Evolutionary conservation across 2,113 vertebrate species (phyloP).

Genomic region (Puntigrus tetrazona): DNA sequence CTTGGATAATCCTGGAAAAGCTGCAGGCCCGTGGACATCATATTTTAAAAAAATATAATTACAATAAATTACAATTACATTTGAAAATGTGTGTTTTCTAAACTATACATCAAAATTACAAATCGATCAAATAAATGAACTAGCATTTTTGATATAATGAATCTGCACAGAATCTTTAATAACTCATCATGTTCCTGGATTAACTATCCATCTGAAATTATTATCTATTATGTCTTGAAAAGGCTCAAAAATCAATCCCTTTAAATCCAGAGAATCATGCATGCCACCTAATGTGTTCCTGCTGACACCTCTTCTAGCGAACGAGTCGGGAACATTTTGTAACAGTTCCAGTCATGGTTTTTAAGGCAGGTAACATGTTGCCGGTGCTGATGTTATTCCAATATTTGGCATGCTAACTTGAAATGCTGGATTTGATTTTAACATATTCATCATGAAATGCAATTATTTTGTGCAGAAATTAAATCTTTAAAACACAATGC

Average conservation of each 20-base stretch:
- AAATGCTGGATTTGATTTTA: not conserved
- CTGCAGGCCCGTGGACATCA: not conserved
- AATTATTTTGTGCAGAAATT: not conserved
- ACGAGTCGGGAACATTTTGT: slow-evolving; percentile 27
- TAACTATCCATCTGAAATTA: slow-evolving; percentile 18
- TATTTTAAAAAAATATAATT: not conserved
- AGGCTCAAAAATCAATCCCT: not conserved
- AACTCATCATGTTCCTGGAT: slow-evolving; percentile 1
- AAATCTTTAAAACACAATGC: not conserved
- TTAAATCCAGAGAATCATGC: not conserved
- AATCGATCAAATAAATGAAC: not conserved
- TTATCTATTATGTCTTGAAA: not conserved
- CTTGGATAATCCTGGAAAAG: not conserved
- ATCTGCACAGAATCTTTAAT: not conserved
- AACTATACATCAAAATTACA: not conserved
- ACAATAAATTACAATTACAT: not conserved
- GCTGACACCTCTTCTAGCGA: slow-evolving; percentile 8
- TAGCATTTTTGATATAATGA: not conserved
- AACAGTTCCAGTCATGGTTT: slow-evolving; percentile 9
- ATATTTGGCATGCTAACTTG: not conserved
- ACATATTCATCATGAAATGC: not conserved
- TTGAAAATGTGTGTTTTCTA: not conserved
- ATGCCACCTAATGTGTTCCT: slow-evolving; percentile 31
- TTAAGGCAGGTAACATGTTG: slow-evolving; percentile 7
- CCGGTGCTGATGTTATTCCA: not conserved